Evolutionary conservation across 2,888 invertebrate genomes (phyloP).

Genomic region (Alloplasta piceator): DNA sequence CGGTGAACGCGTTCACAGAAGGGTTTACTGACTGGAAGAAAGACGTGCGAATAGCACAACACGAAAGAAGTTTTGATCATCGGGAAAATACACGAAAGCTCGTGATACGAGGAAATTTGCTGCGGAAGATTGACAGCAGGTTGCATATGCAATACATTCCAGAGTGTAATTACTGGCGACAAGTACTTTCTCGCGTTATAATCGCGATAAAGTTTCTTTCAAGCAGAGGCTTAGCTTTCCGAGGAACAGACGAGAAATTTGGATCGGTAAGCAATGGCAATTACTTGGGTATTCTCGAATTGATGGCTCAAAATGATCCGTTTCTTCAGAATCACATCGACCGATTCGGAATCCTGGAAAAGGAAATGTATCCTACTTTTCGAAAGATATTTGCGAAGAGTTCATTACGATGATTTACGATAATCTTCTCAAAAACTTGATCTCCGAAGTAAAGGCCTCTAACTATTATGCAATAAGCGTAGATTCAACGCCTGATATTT

Average conservation of each 20-base stretch:
- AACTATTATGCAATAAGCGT: conserved; percentile 70
- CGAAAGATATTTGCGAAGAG: conserved; percentile 74
- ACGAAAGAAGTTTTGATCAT: conserved; percentile 48
- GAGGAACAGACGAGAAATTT: conserved; percentile 72
- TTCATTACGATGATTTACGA: conserved; percentile 73
- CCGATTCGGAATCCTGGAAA: conserved; percentile 71
- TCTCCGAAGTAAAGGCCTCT: conserved; percentile 58
- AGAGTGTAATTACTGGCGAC: conserved; percentile 70
- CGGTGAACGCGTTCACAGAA: conserved; percentile 46
- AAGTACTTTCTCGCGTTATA: conserved; percentile 71
- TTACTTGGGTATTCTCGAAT: conserved; percentile 73
- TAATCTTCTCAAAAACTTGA: conserved; percentile 67
- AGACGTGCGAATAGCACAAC: conserved; percentile 47
- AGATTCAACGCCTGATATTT: conserved; percentile 70
- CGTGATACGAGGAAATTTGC: conserved; percentile 37
- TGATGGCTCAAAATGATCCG: conserved; percentile 73
- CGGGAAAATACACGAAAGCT: conserved; percentile 46
- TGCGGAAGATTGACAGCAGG: conserved; percentile 53
- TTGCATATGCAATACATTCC: conserved; percentile 56
- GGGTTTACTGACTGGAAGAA: conserved; percentile 60
- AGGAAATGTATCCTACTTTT: conserved; percentile 71
- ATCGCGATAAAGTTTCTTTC: conserved; percentile 69
- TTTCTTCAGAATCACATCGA: conserved; percentile 72
- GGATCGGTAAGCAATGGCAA: conserved; percentile 74
- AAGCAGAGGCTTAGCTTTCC: conserved; percentile 70